Base-by-base conservation (phyloP, 2,113 vertebrate species). In the Anolis carolinensis region DNA sequence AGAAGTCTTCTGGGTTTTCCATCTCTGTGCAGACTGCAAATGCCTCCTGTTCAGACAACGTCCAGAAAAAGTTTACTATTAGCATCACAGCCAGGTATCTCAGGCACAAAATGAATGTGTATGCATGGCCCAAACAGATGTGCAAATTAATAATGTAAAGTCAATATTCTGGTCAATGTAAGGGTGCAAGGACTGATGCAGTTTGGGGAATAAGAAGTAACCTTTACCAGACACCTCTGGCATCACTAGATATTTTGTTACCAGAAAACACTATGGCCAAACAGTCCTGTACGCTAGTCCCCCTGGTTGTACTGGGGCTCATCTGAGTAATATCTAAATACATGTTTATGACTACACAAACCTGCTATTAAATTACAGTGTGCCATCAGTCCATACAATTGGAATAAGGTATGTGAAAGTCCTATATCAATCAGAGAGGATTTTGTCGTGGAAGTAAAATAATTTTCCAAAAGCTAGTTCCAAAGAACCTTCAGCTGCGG, bases 11-110 rank as follows among this genome's bases (percentile, higher is more conserved):
- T 90, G 94, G 93, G 76, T 95, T 95, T 86, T 89, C 21, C 0
- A 90, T 96, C 25, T 93, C 92, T 36, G 82, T 93, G 67, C 59
- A 89, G 52, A 92, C 88, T 27, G 72, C 90, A 73, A 93, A 93
- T 14, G 88, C 79, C 84, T 90, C 92, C 78, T 96, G 94, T 77
- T 50, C 11, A 76, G 39, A 14, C 81, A 59, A 68, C 48, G 27
- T 9, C 32, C 62, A 75, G 63, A 0, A 39, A 71, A 94, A 91
- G 70, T 96, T 96, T 89, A 89, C 95, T 34, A 84, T 95, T 84
- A 68, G 89, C 59, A 79, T 95, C 39, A 25, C 1, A 82, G 83
- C 81, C 90, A 95, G 94, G 95, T 96, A 95, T 13, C 75, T 77
- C 44, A 27, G 9, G 25, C 10, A 48, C 10, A 25, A 23, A 74